A percentile compares a stretch with the other conserved stretches of the same genome.
Conservation (phyloP, 2,113 vertebrate species). For the Martes martes region DNA sequence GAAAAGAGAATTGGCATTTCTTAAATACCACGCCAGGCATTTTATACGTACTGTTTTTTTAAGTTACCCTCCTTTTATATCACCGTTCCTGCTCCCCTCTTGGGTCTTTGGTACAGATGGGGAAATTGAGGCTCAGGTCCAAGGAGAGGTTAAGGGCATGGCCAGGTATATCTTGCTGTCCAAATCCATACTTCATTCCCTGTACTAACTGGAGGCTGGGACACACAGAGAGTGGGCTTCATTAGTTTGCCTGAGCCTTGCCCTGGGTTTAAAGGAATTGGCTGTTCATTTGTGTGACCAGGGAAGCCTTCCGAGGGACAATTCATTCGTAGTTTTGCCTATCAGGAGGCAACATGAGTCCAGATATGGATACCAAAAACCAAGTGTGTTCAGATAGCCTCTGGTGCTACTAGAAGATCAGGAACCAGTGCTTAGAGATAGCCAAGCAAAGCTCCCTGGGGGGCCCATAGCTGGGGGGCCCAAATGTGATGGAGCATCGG, state of each 20-base stretch:
- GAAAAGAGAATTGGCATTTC: not conserved
- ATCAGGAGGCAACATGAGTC: not conserved
- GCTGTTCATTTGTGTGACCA: not conserved
- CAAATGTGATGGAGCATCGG: not conserved
- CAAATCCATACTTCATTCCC: not conserved
- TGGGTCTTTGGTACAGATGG: not conserved
- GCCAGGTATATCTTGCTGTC: not conserved
- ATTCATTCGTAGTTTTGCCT: not conserved
- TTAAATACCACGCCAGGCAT: not conserved
- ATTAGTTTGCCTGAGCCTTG: not conserved
- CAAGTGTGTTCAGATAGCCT: not conserved
- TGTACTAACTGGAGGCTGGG: not conserved
- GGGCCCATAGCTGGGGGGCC: not conserved
- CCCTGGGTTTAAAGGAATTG: not conserved
- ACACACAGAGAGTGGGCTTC: not conserved
- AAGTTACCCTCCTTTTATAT: not conserved
- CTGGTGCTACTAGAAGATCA: too few relatives aligned
- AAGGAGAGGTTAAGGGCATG: not conserved
- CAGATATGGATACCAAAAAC: not conserved
- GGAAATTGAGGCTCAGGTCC: not conserved
- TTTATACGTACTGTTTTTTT: not conserved
- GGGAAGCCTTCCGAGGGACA: not conserved
- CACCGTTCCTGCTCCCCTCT: not conserved
- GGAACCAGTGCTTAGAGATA: not conserved
- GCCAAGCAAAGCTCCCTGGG: not conserved